Percentiles rank a stretch among this genome's conserved stretches.
Conservation (phyloP, 2,888 invertebrate genomes). For the Ceraclea dissimilis region DNA sequence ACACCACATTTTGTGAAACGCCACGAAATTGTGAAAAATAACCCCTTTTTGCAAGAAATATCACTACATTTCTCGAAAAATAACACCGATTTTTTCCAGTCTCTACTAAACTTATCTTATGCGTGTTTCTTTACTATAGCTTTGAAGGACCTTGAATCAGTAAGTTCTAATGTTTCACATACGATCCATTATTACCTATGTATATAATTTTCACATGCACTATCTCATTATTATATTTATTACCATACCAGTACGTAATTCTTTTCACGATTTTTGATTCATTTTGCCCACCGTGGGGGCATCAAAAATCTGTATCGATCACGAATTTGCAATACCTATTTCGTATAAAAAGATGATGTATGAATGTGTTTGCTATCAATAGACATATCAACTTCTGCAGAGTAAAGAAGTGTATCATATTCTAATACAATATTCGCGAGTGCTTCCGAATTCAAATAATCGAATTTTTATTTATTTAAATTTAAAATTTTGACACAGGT, state of each 20-base stretch:
- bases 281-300: conserved; percentile 3
- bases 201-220: not conserved
- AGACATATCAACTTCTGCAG: conserved; percentile 1
- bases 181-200: no score
- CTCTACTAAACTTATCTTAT: no score
- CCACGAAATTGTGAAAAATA: no score
- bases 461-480: no score
- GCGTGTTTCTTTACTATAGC: no score
- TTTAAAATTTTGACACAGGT: no score
- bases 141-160: no score
- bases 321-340: conserved; percentile 5
- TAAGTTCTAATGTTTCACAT: no score
- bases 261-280: conserved; percentile 15
- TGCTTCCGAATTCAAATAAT: not conserved
- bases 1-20: no score
- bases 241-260: conserved; percentile 1
- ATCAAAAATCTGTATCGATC: conserved; percentile 3
- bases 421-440: not conserved
- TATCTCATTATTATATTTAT: not conserved
- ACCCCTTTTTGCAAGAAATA: no score
- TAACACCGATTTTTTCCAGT: no score
- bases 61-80: no score
- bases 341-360: conserved; percentile 11
- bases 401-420: conserved; percentile 8
- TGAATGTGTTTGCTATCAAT: not conserved